These are phyloP conservation scores for Rhamphomyia laevipes DNA, from an alignment of 2,888 invertebrate species.

Conservation along the genomic window DNA sequence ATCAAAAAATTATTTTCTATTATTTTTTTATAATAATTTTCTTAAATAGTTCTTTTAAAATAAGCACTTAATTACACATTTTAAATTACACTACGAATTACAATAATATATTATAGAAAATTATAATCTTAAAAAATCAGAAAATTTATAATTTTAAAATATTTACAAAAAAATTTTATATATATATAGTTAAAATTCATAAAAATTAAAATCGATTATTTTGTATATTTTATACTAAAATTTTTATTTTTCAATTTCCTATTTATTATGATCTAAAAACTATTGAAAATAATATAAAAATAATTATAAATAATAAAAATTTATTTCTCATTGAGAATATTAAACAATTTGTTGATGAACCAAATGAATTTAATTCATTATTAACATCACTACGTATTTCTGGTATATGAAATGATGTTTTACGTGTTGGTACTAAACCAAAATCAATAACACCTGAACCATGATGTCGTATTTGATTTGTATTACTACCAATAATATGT, in stretches of 20 bases:
- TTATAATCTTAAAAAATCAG: no score
- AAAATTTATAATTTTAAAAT: background rate
- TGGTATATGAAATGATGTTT: background rate
- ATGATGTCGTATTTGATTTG: background rate
- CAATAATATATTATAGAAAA: no score
- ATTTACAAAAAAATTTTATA: background rate
- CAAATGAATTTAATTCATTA: slow-evolving; percentile 1
- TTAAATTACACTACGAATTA: no score
- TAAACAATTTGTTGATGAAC: background rate
- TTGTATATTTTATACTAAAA: background rate
- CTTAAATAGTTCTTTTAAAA: no score
- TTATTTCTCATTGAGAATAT: background rate
- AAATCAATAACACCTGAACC: no score
- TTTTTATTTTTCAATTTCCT: background rate
- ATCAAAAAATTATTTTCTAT: no score
- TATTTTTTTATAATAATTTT: no score
- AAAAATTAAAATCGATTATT: background rate
- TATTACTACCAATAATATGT: background rate
- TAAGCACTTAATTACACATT: no score
- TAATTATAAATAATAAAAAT: background rate
- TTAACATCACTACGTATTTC: background rate
- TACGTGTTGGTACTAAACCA: background rate
- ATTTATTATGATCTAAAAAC: background rate
- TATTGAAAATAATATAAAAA: background rate
- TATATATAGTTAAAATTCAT: background rate